A percentile compares a stretch with the other conserved stretches of the same genome.
phyloP scores from a whole-genome alignment of 2,888 invertebrate genomes.

The Nebria brevicollis region DNA sequence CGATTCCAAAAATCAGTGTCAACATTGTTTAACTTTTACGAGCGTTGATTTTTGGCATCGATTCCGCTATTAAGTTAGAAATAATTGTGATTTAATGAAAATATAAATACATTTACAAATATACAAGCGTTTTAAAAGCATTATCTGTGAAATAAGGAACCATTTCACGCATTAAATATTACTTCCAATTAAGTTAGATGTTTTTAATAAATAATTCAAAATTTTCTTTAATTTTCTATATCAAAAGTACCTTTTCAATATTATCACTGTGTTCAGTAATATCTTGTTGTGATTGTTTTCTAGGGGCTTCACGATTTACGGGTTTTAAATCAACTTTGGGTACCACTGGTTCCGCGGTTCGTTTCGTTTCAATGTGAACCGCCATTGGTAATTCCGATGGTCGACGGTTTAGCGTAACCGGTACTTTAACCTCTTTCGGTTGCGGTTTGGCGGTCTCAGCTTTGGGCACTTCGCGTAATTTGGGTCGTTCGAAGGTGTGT shows the following conservation, averaged over 20 bases:
- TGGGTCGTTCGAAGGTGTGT: constrained; percentile 32
- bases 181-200: too few relatives aligned
- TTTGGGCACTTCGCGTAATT: constrained; percentile 19
- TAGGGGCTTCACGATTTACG: background rate
- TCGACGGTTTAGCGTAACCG: constrained; percentile 52
- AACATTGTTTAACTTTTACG: background rate
- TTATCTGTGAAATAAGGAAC: too few relatives aligned
- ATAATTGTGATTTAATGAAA: constrained; percentile 1
- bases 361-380: constrained; percentile 21
- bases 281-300: background rate
- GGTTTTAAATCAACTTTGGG: constrained; percentile 25
- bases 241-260: background rate
- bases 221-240: background rate
- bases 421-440: constrained; percentile 60
- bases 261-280: background rate
- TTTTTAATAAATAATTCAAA: too few relatives aligned
- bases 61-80: background rate
- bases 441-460: constrained; percentile 53
- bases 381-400: constrained; percentile 12
- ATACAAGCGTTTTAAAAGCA: background rate
- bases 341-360: constrained; percentile 2
- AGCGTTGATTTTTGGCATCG: background rate
- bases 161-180: too few relatives aligned
- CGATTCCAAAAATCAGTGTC: background rate
- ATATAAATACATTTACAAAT: background rate